Percentiles rank a stretch among this genome's conserved stretches.
phyloP scores from a whole-genome alignment of 2,888 invertebrate genomes.

The Pecten maximus region DNA sequence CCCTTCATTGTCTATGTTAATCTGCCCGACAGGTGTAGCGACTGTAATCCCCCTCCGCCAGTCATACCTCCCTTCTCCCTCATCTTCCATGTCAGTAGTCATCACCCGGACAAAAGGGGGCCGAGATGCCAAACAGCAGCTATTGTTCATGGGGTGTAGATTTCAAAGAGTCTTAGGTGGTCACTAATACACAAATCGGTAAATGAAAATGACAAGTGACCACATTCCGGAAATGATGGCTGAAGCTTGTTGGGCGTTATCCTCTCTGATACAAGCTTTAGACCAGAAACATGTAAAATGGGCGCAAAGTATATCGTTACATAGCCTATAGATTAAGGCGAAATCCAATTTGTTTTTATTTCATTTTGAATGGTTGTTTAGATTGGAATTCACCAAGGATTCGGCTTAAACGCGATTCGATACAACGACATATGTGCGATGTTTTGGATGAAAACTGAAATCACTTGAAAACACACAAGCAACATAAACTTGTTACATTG shows the following conservation, averaged over 20 bases:
- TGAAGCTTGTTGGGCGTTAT: background rate
- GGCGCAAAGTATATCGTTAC: background rate
- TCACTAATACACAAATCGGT: conserved; percentile 10
- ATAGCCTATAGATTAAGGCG: background rate
- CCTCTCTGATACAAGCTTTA: background rate
- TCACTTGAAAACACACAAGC: too few relatives aligned
- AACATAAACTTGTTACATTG: too few relatives aligned
- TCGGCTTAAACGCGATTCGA: background rate
- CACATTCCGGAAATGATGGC: conserved; percentile 14
- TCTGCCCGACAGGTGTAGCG: background rate
- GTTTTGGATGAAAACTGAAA: too few relatives aligned
- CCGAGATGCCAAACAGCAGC: background rate
- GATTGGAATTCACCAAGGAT: background rate
- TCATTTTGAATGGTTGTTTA: conserved; percentile 17
- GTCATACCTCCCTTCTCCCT: background rate
- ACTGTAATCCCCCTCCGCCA: background rate
- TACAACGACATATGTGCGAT: conserved; percentile 11
- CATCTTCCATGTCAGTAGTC: background rate
- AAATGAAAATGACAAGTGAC: background rate
- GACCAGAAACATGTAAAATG: background rate
- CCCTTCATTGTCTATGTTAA: conserved; percentile 11
- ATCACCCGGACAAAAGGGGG: conserved; percentile 4
- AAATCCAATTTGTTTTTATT: conserved; percentile 33
- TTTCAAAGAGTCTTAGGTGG: conserved; percentile 12
- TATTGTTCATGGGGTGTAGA: background rate